Evolutionary conservation across 1,140 invertebrate species (phyloP).

Genomic region (Bicyclus anynana): DNA sequence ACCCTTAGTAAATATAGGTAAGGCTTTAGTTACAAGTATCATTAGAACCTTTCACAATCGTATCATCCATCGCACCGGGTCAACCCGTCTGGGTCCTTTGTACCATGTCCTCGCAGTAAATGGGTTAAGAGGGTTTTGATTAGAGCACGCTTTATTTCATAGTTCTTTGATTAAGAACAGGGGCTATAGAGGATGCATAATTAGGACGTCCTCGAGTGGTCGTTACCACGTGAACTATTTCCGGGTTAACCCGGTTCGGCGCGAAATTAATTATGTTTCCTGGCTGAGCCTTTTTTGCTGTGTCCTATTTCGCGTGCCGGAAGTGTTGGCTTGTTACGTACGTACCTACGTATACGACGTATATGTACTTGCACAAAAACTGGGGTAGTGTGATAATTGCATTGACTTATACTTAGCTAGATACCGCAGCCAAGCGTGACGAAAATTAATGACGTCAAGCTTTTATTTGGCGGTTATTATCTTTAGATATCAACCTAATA

Average conservation of each 20-base stretch:
- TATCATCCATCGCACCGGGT: neutral
- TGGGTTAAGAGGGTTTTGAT: slow-evolving; percentile 25
- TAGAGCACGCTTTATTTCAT: slow-evolving; percentile 8
- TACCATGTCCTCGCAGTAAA: slow-evolving; percentile 14
- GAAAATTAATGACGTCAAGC: no score
- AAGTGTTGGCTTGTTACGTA: no score
- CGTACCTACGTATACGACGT: no score
- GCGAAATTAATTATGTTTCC: neutral
- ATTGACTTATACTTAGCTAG: no score
- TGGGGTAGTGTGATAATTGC: no score
- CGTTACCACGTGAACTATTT: neutral
- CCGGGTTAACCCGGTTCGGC: neutral
- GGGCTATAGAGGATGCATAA: neutral
- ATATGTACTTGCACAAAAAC: no score
- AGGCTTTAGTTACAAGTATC: no score
- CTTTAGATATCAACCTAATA: no score
- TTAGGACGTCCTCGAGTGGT: neutral
- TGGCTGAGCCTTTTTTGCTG: neutral
- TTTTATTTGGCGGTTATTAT: no score
- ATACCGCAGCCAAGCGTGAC: no score
- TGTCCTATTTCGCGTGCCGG: neutral
- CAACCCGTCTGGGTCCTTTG: slow-evolving; percentile 5
- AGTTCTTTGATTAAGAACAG: slow-evolving; percentile 11
- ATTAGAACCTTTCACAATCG: neutral
- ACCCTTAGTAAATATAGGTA: no score